phyloP scores from a whole-genome alignment of 2,888 invertebrate genomes.

The Andrena hattorfiana region DNA sequence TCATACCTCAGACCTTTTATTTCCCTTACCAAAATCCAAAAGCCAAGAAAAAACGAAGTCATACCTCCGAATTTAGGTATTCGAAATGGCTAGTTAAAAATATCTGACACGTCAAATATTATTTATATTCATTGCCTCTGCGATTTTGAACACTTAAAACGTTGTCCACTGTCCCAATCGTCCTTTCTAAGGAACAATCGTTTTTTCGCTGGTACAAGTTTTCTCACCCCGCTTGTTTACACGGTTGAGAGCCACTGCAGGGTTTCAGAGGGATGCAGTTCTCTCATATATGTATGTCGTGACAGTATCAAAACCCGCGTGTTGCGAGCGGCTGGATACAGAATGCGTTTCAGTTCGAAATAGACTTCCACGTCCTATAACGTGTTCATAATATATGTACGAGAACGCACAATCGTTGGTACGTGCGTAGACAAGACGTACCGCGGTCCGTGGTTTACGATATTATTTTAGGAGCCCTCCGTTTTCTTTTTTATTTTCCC shows the following conservation, averaged over 20 bases:
- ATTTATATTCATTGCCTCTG: neutral
- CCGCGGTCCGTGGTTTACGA: conserved; percentile 58
- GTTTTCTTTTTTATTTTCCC: conserved; percentile 18
- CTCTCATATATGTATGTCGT: conserved; percentile 63
- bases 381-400: conserved; percentile 57
- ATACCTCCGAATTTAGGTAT: too few species aligned
- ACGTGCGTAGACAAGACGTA: conserved; percentile 33
- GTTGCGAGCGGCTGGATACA: conserved; percentile 66
- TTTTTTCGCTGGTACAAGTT: neutral
- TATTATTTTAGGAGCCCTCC: conserved; percentile 65
- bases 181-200: neutral
- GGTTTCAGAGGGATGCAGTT: conserved; percentile 69
- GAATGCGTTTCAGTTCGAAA: conserved; percentile 68
- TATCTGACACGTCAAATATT: too few species aligned
- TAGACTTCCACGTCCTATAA: conserved; percentile 71
- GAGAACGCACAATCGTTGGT: conserved; percentile 40
- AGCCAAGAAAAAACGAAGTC: too few species aligned
- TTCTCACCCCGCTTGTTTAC: conserved; percentile 37
- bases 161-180: neutral
- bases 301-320: conserved; percentile 70
- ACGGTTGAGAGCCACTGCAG: conserved; percentile 69
- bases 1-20: too few species aligned
- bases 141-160: neutral
- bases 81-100: too few species aligned
- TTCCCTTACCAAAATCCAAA: too few species aligned